Conservation (phyloP, 2,113 vertebrate species). For the Nycticorax nycticorax region DNA sequence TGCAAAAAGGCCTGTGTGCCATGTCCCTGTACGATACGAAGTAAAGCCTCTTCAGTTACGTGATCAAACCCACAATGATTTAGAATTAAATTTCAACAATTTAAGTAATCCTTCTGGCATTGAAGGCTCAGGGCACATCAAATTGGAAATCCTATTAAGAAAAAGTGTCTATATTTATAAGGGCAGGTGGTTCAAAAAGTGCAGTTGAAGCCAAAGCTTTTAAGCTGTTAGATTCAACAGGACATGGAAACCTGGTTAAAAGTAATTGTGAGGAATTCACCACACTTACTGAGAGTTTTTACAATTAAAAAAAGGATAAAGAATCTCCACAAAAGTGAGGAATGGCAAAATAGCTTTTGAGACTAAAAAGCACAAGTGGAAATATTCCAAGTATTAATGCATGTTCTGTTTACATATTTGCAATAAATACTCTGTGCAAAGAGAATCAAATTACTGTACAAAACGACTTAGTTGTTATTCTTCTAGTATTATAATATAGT, state of each 20-base stretch:
- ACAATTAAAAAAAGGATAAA: neutral
- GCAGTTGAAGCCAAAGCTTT: neutral
- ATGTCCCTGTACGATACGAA: neutral
- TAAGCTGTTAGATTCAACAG: neutral
- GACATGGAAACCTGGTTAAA: neutral
- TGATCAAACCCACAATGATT: neutral
- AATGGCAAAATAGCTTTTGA: neutral
- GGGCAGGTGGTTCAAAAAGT: neutral
- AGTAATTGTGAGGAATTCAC: neutral
- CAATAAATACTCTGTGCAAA: neutral
- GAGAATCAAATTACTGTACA: conserved; percentile 2
- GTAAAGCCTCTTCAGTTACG: neutral
- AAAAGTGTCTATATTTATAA: neutral
- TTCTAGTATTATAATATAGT: neutral
- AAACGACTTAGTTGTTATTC: neutral
- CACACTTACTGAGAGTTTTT: neutral
- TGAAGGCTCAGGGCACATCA: neutral
- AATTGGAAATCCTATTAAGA: conserved; percentile 18
- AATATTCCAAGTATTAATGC: neutral
- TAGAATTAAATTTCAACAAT: conserved; percentile 31
- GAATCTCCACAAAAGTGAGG: neutral
- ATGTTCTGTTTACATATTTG: neutral
- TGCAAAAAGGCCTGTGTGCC: neutral
- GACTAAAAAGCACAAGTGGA: neutral
- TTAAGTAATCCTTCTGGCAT: conserved; percentile 12